Percentiles rank a stretch among this genome's conserved stretches.
phyloP scores from a whole-genome alignment of 2,888 invertebrate genomes.

The Melolontha melolontha region DNA sequence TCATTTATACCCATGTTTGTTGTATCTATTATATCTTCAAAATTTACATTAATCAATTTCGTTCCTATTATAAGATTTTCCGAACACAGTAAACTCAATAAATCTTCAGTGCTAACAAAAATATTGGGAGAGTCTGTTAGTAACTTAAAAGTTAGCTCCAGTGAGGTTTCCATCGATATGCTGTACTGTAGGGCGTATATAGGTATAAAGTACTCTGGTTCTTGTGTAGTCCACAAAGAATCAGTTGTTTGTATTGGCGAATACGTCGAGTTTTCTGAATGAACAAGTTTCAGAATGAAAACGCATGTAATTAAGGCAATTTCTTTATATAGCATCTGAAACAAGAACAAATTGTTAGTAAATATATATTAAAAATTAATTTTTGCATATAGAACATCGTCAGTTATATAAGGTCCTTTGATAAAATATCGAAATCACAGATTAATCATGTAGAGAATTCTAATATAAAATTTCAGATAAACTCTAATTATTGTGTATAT shows the following conservation, averaged over 20 bases:
- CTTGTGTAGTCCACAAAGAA: not conserved
- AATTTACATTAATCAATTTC: conserved; percentile 20
- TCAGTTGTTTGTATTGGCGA: not conserved
- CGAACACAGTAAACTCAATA: conserved; percentile 16
- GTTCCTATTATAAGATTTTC: not conserved
- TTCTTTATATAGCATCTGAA: conserved; percentile 24
- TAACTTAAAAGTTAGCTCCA: conserved; percentile 7
- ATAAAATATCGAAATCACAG: too few relatives aligned
- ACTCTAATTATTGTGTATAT: too few relatives aligned
- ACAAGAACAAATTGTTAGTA: not conserved
- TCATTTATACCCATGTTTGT: conserved; percentile 5
- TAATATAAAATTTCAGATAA: too few relatives aligned
- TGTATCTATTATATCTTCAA: not conserved
- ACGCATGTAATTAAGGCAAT: not conserved
- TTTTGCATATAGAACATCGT: too few relatives aligned
- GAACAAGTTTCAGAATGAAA: not conserved
- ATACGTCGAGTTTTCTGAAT: not conserved
- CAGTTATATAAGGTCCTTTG: too few relatives aligned
- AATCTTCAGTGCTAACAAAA: conserved; percentile 7
- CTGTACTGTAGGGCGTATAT: conserved; percentile 23
- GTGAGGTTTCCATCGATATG: conserved; percentile 8
- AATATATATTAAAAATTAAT: too few relatives aligned
- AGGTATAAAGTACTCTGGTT: not conserved
- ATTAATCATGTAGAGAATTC: too few relatives aligned
- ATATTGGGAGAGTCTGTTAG: not conserved